Evolutionary conservation across 2,888 invertebrate species (phyloP).

Genomic region (Molorchus minor): DNA sequence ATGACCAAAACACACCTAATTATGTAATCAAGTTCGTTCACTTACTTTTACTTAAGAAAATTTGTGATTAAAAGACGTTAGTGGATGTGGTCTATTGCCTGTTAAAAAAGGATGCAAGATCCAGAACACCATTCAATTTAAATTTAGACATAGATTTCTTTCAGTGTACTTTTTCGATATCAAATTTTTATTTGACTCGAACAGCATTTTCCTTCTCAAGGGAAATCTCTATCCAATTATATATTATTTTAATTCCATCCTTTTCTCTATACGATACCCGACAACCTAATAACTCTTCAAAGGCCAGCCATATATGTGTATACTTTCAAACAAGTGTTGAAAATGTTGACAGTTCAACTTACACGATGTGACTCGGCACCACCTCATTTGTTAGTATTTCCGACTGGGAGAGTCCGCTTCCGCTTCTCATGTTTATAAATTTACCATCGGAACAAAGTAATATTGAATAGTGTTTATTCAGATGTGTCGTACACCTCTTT

Average conservation of each 20-base stretch:
- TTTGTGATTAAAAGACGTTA: too few species aligned
- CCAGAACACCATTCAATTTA: too few species aligned
- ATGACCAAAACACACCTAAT: too few species aligned
- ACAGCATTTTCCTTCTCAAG: too few species aligned
- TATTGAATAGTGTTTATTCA: constrained; percentile 6
- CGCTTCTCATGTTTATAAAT: constrained; percentile 5
- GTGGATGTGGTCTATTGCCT: too few species aligned
- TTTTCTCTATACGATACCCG: neutral
- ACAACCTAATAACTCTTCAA: neutral
- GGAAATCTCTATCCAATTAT: too few species aligned
- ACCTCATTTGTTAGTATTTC: constrained; percentile 10
- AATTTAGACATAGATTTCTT: too few species aligned
- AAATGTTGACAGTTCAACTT: constrained; percentile 4
- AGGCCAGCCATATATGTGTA: neutral
- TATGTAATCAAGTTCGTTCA: too few species aligned
- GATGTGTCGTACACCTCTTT: constrained; percentile 8
- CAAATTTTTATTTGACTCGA: too few species aligned
- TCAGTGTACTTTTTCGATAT: too few species aligned
- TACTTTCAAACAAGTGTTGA: neutral
- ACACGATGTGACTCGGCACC: neutral
- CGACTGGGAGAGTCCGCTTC: neutral
- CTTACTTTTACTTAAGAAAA: too few species aligned
- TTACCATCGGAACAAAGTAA: constrained; percentile 6
- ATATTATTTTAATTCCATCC: neutral
- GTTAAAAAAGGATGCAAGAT: too few species aligned